These are phyloP conservation scores for Xenopus tropicalis DNA, from an alignment of 2,113 vertebrate species.

Conservation along the genomic window UCB_Xtro_10.0 CM004451.2:52998001-52998500, in stretches of 20 bases:
- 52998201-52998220: neutral
- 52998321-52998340: neutral
- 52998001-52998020: too few species aligned
- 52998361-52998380: neutral
- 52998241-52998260: neutral
- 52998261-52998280: neutral
- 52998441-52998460: too few species aligned
- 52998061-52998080: neutral
- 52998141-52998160: neutral
- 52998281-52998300: neutral
- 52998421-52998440: too few species aligned
- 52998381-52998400: neutral
- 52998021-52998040: too few species aligned
- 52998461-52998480: too few species aligned
- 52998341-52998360: too few species aligned
- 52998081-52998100: neutral
- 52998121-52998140: neutral
- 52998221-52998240: neutral
- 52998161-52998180: neutral
- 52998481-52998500: neutral
- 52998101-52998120: neutral
- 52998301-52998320: neutral
- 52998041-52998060: too few species aligned
- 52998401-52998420: too few species aligned
- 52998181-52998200: neutral